Evolutionary conservation across 2,113 vertebrate genomes (phyloP), one percentile per base, ranked within the genome.

Genomic region (Clarias gariepinus): DNA sequence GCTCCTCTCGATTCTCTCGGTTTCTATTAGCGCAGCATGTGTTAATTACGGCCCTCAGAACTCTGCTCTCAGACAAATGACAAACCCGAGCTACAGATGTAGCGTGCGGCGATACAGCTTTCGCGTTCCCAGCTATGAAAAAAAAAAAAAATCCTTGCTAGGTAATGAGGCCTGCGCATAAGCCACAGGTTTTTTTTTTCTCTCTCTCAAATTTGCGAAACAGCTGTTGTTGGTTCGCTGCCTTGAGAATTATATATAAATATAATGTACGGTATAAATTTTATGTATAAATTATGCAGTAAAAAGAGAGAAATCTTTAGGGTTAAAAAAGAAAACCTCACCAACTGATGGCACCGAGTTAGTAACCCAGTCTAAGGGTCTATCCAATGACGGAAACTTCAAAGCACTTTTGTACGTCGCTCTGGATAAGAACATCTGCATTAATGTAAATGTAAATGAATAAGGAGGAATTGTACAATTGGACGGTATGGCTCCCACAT

Each of bases 151-250:
- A 71, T 94, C 93, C 94, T 90, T 66, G 85, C 91, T 90, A 91
- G 95, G 94, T 95, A 95, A 95, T 95, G 94, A 95, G 89, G 87
- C 61, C 83, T 69, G 95, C 93, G 95, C 93, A 95, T 96, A 94
- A 94, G 93, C 90, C 91, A 90, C 92, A 92, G 93, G 94, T 66
- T 78, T n/a, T 2, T 30, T 57, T 85, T 57, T 57, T 61, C 6
- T 25, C 15, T 13, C 13, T 19, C 95, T 94, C 93, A 94, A 95
- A 95, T 95, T 94, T 94, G 93, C 92, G 92, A 93, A 94, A 89
- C 92, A 93, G 93, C 94, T 85, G 61, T 84, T 57, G 73, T 85
- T 10, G 18, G 81, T 82, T 88, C 88, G 66, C 76, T 71, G 55
- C 60, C 21, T 58, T 69, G 69, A 21, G 69, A 84, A 81, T 88